A percentile compares a stretch with the other conserved stretches of the same genome.
Conservation (phyloP, 2,888 invertebrate species). For the Psylliodes chrysocephalus region DNA sequence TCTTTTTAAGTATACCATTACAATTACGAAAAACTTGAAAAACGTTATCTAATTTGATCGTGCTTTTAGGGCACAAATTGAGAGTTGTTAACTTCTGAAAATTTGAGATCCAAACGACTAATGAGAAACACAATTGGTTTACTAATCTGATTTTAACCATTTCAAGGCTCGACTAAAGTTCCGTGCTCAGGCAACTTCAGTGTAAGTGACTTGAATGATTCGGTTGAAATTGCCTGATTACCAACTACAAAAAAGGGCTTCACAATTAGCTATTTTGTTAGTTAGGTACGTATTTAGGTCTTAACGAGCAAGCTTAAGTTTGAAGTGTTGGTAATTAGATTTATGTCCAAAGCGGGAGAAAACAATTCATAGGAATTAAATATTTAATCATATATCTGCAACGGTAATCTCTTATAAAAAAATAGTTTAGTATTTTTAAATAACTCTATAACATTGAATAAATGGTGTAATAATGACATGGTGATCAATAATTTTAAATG, state of each 20-base stretch:
- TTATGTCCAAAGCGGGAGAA: neutral
- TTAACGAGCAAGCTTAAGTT: neutral
- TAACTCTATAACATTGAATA: too few relatives aligned
- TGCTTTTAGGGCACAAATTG: neutral
- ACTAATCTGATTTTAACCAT: conserved; percentile 20
- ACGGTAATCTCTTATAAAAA: too few relatives aligned
- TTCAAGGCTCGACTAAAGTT: conserved; percentile 11
- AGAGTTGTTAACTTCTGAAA: conserved; percentile 21
- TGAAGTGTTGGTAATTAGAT: neutral
- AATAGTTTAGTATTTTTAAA: too few relatives aligned
- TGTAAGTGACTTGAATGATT: conserved; percentile 1
- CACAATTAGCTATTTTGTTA: conserved; percentile 1
- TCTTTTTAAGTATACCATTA: neutral
- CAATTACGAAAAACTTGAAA: neutral
- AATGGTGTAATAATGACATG: too few relatives aligned
- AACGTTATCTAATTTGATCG: neutral
- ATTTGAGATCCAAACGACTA: conserved; percentile 9
- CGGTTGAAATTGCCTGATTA: neutral
- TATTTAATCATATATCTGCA: too few relatives aligned
- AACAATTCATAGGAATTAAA: too few relatives aligned
- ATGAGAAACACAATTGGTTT: conserved; percentile 25
- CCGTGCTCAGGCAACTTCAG: neutral
- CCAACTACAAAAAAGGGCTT: neutral
- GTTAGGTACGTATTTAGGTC: neutral
- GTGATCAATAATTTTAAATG: too few relatives aligned